Evolutionary conservation across 1,140 invertebrate genomes (phyloP).

Genomic region (Macrobrachium nipponense): DNA sequence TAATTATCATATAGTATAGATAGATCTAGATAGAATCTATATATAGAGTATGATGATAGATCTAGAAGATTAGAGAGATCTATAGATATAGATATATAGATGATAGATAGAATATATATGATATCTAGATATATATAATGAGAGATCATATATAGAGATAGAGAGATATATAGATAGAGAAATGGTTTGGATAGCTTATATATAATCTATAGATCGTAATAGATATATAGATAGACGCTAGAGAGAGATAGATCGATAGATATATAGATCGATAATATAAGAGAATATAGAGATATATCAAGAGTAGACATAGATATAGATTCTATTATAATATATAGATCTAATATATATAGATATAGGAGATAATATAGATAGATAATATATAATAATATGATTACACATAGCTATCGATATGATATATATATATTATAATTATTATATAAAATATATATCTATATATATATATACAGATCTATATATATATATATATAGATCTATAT

Average conservation of each 20-base stretch:
- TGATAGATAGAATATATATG: constrained; percentile 23
- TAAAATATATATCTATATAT: too few species aligned
- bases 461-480: constrained; percentile 29
- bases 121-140: too few species aligned
- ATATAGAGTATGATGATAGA: neutral
- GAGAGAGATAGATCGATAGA: too few species aligned
- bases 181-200: constrained; percentile 17
- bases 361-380: constrained; percentile 5
- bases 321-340: neutral
- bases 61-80: neutral
- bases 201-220: neutral
- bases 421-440: too few species aligned
- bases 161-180: constrained; percentile 18
- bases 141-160: constrained; percentile 5
- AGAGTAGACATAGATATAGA: too few species aligned
- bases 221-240: too few species aligned
- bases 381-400: constrained; percentile 5
- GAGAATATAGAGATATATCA: too few species aligned
- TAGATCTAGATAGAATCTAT: neutral
- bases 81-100: constrained; percentile 28
- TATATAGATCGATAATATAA: too few species aligned
- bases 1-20: too few species aligned
- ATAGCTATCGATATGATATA: too few species aligned
- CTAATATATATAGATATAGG: constrained; percentile 13
- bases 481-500: constrained; percentile 13